Base-by-base conservation (phyloP, 2,797 vertebrate species). In the Sus cebifrons region DNA sequence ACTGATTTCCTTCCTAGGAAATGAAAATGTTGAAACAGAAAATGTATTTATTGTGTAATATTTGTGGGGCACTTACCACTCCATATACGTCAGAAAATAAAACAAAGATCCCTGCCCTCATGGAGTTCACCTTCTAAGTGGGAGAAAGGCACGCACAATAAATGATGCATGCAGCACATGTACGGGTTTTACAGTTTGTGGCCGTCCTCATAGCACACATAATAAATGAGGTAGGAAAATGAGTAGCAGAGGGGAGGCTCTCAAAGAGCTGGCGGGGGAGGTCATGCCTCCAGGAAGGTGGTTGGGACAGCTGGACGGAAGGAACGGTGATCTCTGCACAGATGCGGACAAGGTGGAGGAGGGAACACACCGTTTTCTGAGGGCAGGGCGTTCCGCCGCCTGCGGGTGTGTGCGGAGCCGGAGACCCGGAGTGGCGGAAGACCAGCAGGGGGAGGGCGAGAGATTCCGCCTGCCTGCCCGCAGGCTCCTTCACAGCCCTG, bases 21-120 rank as follows among this genome's bases (percentile, higher is more conserved):
- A 67, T 88, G 68, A 93, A 86, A 83, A n/a, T 11, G 54, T 89
- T 89, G 12, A 77, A 25, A 75, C 32, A 67, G 29, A 49, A 74
- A 79, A n/a, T 13, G 25, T 49, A 60, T 56, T 87, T 32, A 92
- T 40, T 60, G 68, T n/a, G 25, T 62, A 52, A 79, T 79, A 77
- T 65, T 16, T 56, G 32, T 64, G 77, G 54, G 67, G 73, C 62
- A 77, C 8, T 16, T 79, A 3, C 32, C 21, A 49, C 56, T 70
- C 14, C 11, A 20, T 44, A 60, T 3, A 58, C 6, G 56, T 56
- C 29, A 60, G 23, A 44, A 21, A 85, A 75, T 56, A n/a, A 83
- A 91, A 87, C 21, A 70, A 73, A 91, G 36, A 67, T 29, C 10
- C 32, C 7, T 40, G 29, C 15, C 40, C 20, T 29, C 40, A 25